Base-by-base conservation (phyloP, 2,113 vertebrate genomes). In the Nyctibius bracteatus region DNA sequence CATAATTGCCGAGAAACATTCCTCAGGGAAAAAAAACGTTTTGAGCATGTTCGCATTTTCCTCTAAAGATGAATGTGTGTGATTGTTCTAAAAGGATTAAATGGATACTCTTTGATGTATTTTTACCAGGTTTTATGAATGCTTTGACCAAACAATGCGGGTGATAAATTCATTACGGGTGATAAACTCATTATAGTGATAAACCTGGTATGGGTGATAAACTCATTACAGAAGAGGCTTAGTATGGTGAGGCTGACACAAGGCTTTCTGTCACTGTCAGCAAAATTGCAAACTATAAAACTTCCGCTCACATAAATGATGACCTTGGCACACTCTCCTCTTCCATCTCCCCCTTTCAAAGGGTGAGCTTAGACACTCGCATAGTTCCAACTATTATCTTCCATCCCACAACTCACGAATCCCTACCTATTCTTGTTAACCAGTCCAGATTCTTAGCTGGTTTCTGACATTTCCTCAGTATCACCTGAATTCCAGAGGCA, bases 101-200 rank as follows among this genome's bases (percentile, higher is more conserved):
- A 93, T 66, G 92, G 71, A 88, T 95, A 54, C 31, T 35, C 61
- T 87, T 86, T 90, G 89, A 96, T 94, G 35, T 84, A 85, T 81
- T 65, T 86, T 91, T 85, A 95, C 83, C 20, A 73, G 54, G 33
- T 89, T 94, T 94, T 95, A 95, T 95, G 92, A 95, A 93, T 90
- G 85, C 82, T 94, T 95, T 94, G 96, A 93, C 89, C 94, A 90
- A 94, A 95, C 70, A 92, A 49, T 85, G 49, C 0, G 3, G 46
- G 78, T 94, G 94, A 97, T 96, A 96, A 97, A 97, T 97, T 95
- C 72, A 94, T 96, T 96, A 95, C 25, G 65, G 75, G 19, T 67
- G 78, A 93, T 94, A 95, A 96, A 93, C 57, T 88, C 90, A 92
- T 94, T 92, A 90, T 44, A 95, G 88, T 92, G 94, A 94, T 96